Base-by-base conservation (phyloP, 2,888 invertebrate species). In the Drosophila pullipes region DNA sequence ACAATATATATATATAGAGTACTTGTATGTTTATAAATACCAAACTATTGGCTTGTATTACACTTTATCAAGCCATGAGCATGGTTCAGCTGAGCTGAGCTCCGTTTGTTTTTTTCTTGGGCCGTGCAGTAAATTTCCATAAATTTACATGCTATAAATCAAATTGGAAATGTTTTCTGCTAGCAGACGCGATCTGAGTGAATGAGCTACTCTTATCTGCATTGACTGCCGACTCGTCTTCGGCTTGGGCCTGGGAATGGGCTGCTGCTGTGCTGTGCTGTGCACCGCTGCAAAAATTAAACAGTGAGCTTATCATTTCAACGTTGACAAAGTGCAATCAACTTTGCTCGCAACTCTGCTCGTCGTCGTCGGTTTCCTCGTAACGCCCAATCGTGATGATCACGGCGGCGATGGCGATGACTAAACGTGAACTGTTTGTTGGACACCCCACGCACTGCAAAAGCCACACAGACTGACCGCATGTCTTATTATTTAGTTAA, bases 101-200 rank as follows among this genome's bases (percentile, higher is more conserved):
- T 68, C 53, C 35, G 71, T 52, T 75, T 52, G 25, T 31, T 31
- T 64, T 55, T 52, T 75, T 39, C 74, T 67, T 53, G 63, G 76
- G 69, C 61, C 53, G 73, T 82, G 16, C 25, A 76, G 85, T 90
- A 88, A 90, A 90, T 90, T 90, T 85, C 89, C 90, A 85, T 85
- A 90, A 85, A 85, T 88, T 85, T 90, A 73, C 85, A 90, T 90
- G 90, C 84, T 73, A 90, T 85, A 90, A 88, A 88, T 85, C 90
- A 85, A 87, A 85, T 89, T 75, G 78, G 72, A 81, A 85, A 78
- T 88, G 83, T 78, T 75, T 68, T 68, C 50, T 67, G 64, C 85
- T 53, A 62, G 69, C 63, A 74, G 78, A 67, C 52, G 73, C 25
- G 16, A 68, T 52, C 60, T 50, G 44, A 47, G 57, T 44, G 60